These are phyloP conservation scores for Drosophila asahinai DNA, from an alignment of 1,140 invertebrate species.

Conservation along the genomic window DNA sequence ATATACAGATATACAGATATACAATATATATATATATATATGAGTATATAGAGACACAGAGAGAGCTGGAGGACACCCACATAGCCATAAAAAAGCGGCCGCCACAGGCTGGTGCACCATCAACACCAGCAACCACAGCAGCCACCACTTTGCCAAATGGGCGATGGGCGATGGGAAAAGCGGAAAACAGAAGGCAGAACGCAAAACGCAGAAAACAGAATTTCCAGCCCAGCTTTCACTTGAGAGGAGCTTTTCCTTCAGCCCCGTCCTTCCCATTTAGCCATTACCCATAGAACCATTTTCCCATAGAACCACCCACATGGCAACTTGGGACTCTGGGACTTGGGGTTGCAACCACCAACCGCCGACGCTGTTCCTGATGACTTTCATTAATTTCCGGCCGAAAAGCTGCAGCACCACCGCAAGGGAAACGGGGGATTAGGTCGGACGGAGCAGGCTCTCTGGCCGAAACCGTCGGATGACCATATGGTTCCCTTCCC, in stretches of 20 bases:
- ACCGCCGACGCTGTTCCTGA: slow-evolving; percentile 33
- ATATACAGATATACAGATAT: neutral
- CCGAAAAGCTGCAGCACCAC: slow-evolving; percentile 53
- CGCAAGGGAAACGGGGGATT: slow-evolving; percentile 13
- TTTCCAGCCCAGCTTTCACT: slow-evolving; percentile 53
- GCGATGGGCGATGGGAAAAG: neutral
- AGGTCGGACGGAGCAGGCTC: neutral
- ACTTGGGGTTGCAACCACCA: slow-evolving; percentile 52
- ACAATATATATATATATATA: neutral
- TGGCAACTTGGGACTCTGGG: slow-evolving; percentile 32
- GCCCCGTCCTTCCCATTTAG: neutral
- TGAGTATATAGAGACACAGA: slow-evolving; percentile 1
- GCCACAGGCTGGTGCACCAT: slow-evolving; percentile 50
- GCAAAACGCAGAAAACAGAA: slow-evolving; percentile 20
- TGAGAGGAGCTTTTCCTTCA: slow-evolving; percentile 41
- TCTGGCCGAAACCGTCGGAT: slow-evolving; percentile 5
- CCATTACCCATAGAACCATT: neutral
- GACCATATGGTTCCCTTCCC: slow-evolving; percentile 6
- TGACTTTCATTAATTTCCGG: slow-evolving; percentile 62
- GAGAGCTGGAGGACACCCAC: slow-evolving; percentile 11
- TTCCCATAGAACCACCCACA: slow-evolving; percentile 30
- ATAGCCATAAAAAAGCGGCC: slow-evolving; percentile 31
- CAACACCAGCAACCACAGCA: slow-evolving; percentile 47
- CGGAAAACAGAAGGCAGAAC: slow-evolving; percentile 22
- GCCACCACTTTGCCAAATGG: slow-evolving; percentile 35